These are phyloP conservation scores for Noctua janthina DNA, from an alignment of 2,888 invertebrate genomes.

Conservation along the genomic window DNA sequence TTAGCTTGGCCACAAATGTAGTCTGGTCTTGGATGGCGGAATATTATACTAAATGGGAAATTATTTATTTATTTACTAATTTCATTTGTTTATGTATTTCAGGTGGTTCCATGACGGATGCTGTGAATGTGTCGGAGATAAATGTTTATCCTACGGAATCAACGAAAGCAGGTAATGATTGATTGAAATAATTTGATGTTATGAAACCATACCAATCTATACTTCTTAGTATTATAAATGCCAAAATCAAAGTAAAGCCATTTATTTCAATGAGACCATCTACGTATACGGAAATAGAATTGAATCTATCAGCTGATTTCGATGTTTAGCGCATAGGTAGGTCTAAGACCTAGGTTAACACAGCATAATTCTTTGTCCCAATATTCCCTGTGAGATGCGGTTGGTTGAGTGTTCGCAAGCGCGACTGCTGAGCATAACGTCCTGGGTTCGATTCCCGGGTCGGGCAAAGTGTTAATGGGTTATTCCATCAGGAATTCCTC, in stretches of 20 bases:
- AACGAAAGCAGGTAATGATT: constrained; percentile 93
- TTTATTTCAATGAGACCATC: background rate
- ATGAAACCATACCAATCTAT: background rate
- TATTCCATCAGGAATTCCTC: background rate
- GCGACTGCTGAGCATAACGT: background rate
- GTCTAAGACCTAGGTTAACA: background rate
- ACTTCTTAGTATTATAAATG: background rate
- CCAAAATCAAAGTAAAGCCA: background rate
- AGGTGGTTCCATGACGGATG: constrained; percentile 99
- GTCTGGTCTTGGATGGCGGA: background rate
- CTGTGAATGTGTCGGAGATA: constrained; percentile 97
- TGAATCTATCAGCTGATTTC: background rate
- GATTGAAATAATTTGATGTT: background rate
- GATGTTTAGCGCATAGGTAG: background rate
- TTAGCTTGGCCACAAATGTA: background rate
- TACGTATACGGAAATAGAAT: background rate
- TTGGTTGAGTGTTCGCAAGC: background rate
- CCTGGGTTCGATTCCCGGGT: background rate
- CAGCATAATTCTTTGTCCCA: background rate
- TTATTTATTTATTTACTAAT: background rate
- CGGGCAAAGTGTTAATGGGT: background rate
- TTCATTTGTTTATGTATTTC: constrained; percentile 79
- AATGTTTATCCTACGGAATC: constrained; percentile 97
- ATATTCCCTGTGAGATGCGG: background rate
- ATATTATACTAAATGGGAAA: background rate